Evolutionary conservation across 2,797 vertebrate species (phyloP).

Genomic region (Lithobates sylvaticus): DNA sequence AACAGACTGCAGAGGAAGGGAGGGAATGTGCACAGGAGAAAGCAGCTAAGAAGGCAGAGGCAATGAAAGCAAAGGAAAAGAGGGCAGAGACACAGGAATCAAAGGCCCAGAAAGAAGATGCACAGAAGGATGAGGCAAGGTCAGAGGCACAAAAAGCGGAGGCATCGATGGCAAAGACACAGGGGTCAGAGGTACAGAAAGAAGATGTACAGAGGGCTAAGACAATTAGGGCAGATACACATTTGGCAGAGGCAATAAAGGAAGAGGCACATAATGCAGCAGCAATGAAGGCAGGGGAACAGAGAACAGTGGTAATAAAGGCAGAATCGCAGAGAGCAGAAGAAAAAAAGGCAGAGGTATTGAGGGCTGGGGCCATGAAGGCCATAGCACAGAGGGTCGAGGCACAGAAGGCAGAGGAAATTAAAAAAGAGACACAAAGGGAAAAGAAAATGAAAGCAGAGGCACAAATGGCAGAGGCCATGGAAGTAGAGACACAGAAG

Average conservation of each 20-base stretch:
- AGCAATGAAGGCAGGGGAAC: neutral
- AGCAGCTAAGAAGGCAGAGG: neutral
- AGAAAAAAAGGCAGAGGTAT: neutral
- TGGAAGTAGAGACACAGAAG: neutral
- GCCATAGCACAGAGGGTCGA: neutral
- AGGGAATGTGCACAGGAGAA: neutral
- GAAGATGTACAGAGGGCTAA: neutral
- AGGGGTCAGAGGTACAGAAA: too few species aligned
- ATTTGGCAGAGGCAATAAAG: neutral
- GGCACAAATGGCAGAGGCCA: neutral
- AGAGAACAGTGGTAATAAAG: neutral
- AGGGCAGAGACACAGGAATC: constrained; percentile 1
- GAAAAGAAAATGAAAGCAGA: neutral
- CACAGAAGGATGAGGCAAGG: too few species aligned
- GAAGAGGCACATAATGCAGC: neutral
- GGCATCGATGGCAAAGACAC: too few species aligned
- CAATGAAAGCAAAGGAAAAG: constrained; percentile 16
- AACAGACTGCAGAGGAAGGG: neutral
- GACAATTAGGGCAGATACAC: neutral
- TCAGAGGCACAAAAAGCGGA: too few species aligned
- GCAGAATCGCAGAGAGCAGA: neutral
- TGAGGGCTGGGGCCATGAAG: neutral
- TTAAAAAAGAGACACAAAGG: neutral
- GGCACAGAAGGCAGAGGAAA: neutral
- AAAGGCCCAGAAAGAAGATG: neutral